phyloP scores from a whole-genome alignment of 2,888 invertebrate species.

The Leptinotarsa peninsularis region DNA sequence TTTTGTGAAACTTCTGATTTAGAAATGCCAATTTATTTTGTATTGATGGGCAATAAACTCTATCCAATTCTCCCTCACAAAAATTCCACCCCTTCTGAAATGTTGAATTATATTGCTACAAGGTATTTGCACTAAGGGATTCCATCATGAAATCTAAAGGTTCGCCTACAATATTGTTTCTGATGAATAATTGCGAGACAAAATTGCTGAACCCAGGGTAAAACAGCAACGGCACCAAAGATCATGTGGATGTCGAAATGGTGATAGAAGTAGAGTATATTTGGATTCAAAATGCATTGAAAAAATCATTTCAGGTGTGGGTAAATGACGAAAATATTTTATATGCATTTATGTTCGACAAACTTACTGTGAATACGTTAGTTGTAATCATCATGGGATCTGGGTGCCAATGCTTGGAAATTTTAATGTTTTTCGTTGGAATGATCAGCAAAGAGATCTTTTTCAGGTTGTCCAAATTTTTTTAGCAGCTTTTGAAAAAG shows the following conservation, averaged over 20 bases:
- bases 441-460: background rate
- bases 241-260: background rate
- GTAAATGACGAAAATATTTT: background rate
- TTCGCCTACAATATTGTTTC: too few species aligned
- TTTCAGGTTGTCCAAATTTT: constrained; percentile 4
- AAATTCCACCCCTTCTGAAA: constrained; percentile 6
- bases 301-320: too few species aligned
- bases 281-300: too few species aligned
- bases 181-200: too few species aligned
- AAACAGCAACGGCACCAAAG: too few species aligned
- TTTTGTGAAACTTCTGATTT: background rate
- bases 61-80: background rate
- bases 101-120: constrained; percentile 25
- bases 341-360: too few species aligned
- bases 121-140: background rate
- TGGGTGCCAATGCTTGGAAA: background rate
- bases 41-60: background rate
- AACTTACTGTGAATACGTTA: too few species aligned
- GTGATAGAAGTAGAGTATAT: too few species aligned
- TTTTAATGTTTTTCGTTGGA: background rate
- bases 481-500: constrained; percentile 36
- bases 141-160: too few species aligned
- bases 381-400: background rate
- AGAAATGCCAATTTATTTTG: background rate
- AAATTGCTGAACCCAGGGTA: too few species aligned